Evolutionary conservation across 2,113 vertebrate genomes (phyloP), one percentile per base, ranked within the genome.

Genomic region (Eupsittula cactorum): DNA sequence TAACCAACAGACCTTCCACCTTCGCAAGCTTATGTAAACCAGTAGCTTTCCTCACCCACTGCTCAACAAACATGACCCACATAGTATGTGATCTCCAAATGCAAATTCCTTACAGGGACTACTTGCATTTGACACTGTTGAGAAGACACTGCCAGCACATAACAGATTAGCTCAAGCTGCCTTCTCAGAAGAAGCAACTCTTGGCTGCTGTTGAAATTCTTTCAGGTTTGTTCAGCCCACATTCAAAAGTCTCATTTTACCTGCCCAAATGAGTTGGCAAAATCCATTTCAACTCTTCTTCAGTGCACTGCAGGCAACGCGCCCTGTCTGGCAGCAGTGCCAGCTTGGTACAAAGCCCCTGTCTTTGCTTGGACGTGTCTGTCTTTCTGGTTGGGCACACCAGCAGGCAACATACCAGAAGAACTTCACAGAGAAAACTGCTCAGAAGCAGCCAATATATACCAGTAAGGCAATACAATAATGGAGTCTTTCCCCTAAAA

Each of bases 111-210:
- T 57, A 77, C 57, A 73, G 0, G 15, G 62, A 68, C 84, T 63
- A 29, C 78, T 76, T 28, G 33, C 18, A 49, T 71, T 92, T 60
- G 59, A 19, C n/a, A 67, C n/a, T 55, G 35, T 27, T 31, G 64
- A 90, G 78, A 82, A 93, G 94, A 94, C 42, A 59, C 7, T 85
- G 59, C 62, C 63, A 79, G 55, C 9, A 67, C 20, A 10, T n/a
- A 63, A 74, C 23, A 78, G 41, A 81, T 74, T 16, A 86, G 60
- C 75, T 86, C 18, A 14, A 91, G 33, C 19, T 65, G 50, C 27
- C 29, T 90, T 81, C 79, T 77, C 46, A 74, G 49, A 57, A 93
- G 20, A 28, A 80, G 88, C 41, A 82, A 19, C 59, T 77, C 65
- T 59, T 49, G 16, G 7, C 46, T 86, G 53, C 67, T 82, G 31